Percentiles rank a stretch among this genome's conserved stretches.
phyloP scores from a whole-genome alignment of 1,140 invertebrate species.

The Notospermus geniculatus region DNA sequence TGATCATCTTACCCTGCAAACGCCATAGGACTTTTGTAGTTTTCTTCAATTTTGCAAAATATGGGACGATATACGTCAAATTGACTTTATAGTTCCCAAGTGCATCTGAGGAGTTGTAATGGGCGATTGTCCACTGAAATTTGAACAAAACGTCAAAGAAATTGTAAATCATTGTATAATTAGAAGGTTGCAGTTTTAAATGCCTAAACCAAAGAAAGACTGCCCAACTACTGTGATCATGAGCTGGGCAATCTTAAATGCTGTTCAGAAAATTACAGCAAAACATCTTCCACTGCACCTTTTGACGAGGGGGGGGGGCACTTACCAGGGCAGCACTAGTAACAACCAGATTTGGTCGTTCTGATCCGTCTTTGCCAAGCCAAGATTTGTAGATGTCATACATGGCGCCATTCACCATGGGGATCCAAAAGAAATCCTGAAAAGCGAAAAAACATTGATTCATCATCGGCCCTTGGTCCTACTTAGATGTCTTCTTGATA shows the following conservation, averaged over 20 bases:
- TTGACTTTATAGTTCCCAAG: constrained; percentile 64
- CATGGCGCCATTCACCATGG: constrained; percentile 74
- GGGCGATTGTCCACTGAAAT: constrained; percentile 66
- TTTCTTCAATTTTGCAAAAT: constrained; percentile 42
- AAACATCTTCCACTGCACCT: too few relatives aligned
- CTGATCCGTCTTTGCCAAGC: constrained; percentile 49
- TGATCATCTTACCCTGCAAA: constrained; percentile 62
- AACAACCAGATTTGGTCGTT: constrained; percentile 74
- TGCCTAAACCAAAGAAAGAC: too few relatives aligned
- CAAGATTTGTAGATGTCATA: constrained; percentile 70
- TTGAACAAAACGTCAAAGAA: too few relatives aligned
- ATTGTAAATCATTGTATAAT: too few relatives aligned
- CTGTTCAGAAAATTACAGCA: too few relatives aligned
- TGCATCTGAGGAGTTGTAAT: constrained; percentile 73
- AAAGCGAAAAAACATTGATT: neutral
- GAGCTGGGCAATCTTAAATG: too few relatives aligned
- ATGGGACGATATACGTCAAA: constrained; percentile 38
- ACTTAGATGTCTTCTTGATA: too few relatives aligned
- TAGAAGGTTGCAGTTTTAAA: too few relatives aligned
- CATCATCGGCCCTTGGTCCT: too few relatives aligned
- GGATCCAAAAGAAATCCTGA: constrained; percentile 75
- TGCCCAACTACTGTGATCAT: too few relatives aligned
- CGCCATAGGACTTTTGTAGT: constrained; percentile 78
- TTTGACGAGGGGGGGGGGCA: too few relatives aligned
- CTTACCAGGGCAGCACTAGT: constrained; percentile 70